Percentiles rank a stretch among this genome's conserved stretches.
phyloP scores from a whole-genome alignment of 53 echinoderm and acorn worm genomes.

The Mesocentrotus franciscanus region DNA sequence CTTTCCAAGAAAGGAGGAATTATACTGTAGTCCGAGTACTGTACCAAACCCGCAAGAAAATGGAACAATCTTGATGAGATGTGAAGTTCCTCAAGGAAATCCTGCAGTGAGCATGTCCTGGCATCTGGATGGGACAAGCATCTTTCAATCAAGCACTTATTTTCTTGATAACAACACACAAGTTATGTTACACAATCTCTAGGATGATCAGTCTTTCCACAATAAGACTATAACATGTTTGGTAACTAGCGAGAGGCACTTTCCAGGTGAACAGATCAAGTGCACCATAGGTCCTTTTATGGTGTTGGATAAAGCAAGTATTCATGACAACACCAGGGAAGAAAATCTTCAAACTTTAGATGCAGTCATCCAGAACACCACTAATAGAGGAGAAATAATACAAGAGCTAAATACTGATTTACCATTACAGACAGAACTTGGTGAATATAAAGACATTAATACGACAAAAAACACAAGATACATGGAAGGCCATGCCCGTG shows the following conservation, averaged over 20 bases:
- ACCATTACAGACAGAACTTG: neutral
- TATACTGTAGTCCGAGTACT: neutral
- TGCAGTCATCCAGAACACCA: neutral
- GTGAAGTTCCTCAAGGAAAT: conserved; percentile 4
- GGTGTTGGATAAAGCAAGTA: neutral
- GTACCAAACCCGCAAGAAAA: neutral
- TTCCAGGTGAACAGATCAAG: neutral
- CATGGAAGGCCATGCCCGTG: neutral
- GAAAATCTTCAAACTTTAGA: neutral
- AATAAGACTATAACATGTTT: conserved; percentile 8
- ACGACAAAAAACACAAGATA: neutral
- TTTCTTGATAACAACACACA: neutral
- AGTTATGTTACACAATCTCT: neutral
- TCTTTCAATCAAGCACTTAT: neutral
- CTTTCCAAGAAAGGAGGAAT: conserved; percentile 28
- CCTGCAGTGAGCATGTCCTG: conserved; percentile 3
- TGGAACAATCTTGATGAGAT: neutral
- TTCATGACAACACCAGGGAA: neutral
- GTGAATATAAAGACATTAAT: neutral
- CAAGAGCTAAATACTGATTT: neutral
- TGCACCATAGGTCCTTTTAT: neutral
- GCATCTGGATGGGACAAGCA: neutral
- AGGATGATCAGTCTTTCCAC: conserved; percentile 10
- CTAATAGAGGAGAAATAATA: neutral
- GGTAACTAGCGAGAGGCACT: neutral